These are phyloP conservation scores for Diogma glabrata DNA, from an alignment of 2,888 invertebrate genomes.

Conservation along the genomic window DNA sequence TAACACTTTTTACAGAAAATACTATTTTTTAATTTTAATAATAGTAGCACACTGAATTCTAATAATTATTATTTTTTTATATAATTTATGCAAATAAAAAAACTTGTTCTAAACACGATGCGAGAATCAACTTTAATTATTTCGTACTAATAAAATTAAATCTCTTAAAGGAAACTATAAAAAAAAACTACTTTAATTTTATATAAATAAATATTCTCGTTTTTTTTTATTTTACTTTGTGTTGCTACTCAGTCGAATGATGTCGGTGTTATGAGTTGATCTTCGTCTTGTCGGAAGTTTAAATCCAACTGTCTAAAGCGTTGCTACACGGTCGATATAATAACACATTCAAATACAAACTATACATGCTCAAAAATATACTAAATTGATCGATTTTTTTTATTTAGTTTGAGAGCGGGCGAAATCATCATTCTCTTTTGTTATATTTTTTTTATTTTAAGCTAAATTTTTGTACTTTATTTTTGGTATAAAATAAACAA, in stretches of 20 bases:
- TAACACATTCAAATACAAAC: slow-evolving; percentile 8
- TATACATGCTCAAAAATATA: too few species aligned
- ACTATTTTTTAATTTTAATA: slow-evolving; percentile 1
- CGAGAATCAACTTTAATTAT: slow-evolving; percentile 3
- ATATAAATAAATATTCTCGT: neutral
- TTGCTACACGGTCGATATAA: slow-evolving; percentile 7
- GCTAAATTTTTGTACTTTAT: too few species aligned
- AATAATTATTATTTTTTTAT: slow-evolving; percentile 5
- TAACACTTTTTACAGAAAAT: slow-evolving; percentile 9
- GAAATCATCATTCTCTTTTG: too few species aligned
- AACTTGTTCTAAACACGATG: slow-evolving; percentile 7
- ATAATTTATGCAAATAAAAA: neutral
- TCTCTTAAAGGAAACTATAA: neutral
- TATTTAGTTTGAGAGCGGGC: too few species aligned
- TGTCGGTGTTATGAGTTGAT: slow-evolving; percentile 36
- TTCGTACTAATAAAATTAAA: too few species aligned
- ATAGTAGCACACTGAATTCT: slow-evolving; percentile 8
- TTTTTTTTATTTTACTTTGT: slow-evolving; percentile 7
- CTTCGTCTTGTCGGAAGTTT: slow-evolving; percentile 34
- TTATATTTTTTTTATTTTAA: too few species aligned
- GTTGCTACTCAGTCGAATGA: slow-evolving; percentile 33
- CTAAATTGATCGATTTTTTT: too few species aligned
- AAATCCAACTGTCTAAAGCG: slow-evolving; percentile 24
- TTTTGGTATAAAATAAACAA: too few species aligned
- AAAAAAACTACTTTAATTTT: slow-evolving; percentile 1